phyloP scores from a whole-genome alignment of 2,797 vertebrate genomes.

The Channa striata region DNA sequence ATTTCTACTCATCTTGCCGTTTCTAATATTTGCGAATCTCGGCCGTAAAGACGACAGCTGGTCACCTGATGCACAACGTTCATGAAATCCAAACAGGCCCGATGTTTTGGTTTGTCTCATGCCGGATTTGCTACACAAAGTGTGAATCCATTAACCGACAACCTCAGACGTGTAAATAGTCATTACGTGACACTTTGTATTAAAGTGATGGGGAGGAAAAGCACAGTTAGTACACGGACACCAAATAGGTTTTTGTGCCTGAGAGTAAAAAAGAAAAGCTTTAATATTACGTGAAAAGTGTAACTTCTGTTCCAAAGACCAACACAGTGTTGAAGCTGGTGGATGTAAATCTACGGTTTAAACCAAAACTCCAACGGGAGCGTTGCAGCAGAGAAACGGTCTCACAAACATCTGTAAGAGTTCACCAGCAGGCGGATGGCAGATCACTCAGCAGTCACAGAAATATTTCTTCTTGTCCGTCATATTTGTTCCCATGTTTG shows the following conservation, averaged over 20 bases:
- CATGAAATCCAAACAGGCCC: conserved; percentile 16
- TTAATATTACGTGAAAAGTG: conserved; percentile 51
- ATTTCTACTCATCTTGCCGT: conserved; percentile 16
- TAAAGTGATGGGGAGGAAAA: conserved; percentile 33
- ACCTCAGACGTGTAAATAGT: conserved; percentile 70
- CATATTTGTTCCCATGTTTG: too few relatives aligned
- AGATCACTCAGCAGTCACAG: too few relatives aligned
- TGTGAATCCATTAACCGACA: conserved; percentile 34
- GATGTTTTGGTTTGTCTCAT: conserved; percentile 20
- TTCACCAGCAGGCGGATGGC: background rate
- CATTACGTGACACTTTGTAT: conserved; percentile 50
- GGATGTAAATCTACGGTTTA: conserved; percentile 26
- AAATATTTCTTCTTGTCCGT: too few relatives aligned
- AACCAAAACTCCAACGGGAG: conserved; percentile 29
- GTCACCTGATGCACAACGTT: conserved; percentile 25
- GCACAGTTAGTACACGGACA: conserved; percentile 51
- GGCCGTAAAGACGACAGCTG: background rate
- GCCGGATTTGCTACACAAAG: conserved; percentile 12
- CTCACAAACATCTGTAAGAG: conserved; percentile 17
- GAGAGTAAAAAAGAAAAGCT: conserved; percentile 60
- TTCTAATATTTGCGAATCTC: conserved; percentile 21
- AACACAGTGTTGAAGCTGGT: conserved; percentile 17
- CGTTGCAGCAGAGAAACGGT: conserved; percentile 9
- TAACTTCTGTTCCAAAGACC: conserved; percentile 53
- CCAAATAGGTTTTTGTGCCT: conserved; percentile 69